Evolutionary conservation across 2,113 vertebrate genomes (phyloP), one percentile per base, ranked within the genome.

Genomic region (Oncorhynchus tshawytscha): DNA sequence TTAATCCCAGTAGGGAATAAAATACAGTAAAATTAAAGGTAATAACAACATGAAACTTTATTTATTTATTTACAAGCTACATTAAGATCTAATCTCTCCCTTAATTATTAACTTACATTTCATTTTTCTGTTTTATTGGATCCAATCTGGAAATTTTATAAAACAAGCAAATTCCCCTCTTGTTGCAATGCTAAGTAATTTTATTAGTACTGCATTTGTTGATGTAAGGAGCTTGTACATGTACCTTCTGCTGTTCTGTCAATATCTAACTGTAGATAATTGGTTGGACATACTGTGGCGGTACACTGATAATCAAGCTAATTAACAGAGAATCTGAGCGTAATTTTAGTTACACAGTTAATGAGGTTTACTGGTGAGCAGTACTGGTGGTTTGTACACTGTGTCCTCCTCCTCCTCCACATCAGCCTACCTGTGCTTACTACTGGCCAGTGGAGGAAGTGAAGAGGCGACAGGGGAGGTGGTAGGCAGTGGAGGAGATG

Each of bases 291-390:
- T n/a, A 1, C 34, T 6, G 69, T 71, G 48, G 67, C 66, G 22
- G 70, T 12, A 45, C 39, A 25, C 24, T 83, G 80, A 84, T 80
- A 73, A 76, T 76, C 64, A 15, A 54, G 25, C 77, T 86, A 85
- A 86, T 88, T 84, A 57, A 15, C 4, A 16, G 4, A 57, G 54
- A 20, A 2, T 20, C 16, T 18, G 54, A 20, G 54, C 6, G 15
- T 57, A 57, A 15, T 62, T 59, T 77, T 83, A 78, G 27, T 27
- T 27, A 27, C 27, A 3, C 27, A 27, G 73, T 71, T 88, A 90
- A 91, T 88, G 88, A 89, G 89, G 64, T 86, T 81, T 80, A 45
- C 69, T 3, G 67, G 60, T 62, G 79, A 79, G 77, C 9, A 24
- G 72, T 67, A 48, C 51, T 0, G 3, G 45, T 62, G 51, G 22